These are phyloP conservation scores for Maniola jurtina DNA, from an alignment of 1,140 invertebrate species.

Conservation along the genomic window DNA sequence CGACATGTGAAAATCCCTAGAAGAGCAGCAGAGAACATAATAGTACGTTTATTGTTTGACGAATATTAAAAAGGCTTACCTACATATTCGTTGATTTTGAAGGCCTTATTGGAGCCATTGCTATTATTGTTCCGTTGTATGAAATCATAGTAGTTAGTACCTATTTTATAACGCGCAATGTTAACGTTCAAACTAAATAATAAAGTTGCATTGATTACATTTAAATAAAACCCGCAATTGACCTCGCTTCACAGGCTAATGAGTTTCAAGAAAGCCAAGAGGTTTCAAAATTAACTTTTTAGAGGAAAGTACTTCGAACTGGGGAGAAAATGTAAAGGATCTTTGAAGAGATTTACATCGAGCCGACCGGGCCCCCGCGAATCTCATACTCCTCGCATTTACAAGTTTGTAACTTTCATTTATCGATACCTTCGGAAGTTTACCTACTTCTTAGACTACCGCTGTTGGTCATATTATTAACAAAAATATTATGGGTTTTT, in stretches of 20 bases:
- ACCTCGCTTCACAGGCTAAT: conserved; percentile 31
- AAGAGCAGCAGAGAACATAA: too few relatives aligned
- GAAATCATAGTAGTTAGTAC: background rate
- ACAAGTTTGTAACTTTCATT: conserved; percentile 30
- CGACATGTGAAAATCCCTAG: too few relatives aligned
- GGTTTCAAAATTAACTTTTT: conserved; percentile 38
- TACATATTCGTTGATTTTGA: too few relatives aligned
- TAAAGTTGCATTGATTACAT: conserved; percentile 25
- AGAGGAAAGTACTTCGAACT: conserved; percentile 34
- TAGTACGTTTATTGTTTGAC: too few relatives aligned
- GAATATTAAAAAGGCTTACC: too few relatives aligned
- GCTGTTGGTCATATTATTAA: background rate
- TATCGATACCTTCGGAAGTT: conserved; percentile 20
- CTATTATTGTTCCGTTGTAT: too few relatives aligned
- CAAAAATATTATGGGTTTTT: background rate
- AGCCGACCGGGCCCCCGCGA: conserved; percentile 27
- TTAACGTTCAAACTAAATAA: conserved; percentile 9
- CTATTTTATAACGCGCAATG: background rate
- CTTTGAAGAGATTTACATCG: conserved; percentile 39
- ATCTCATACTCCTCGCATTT: conserved; percentile 34
- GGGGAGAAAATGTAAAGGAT: conserved; percentile 35
- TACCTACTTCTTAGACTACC: background rate
- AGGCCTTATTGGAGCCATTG: too few relatives aligned
- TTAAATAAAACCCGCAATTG: conserved; percentile 33
- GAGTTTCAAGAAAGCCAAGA: conserved; percentile 28